Percentiles rank a stretch among this genome's conserved stretches.
Conservation (phyloP, 2,797 vertebrate species). For the Pampus argenteus region DNA sequence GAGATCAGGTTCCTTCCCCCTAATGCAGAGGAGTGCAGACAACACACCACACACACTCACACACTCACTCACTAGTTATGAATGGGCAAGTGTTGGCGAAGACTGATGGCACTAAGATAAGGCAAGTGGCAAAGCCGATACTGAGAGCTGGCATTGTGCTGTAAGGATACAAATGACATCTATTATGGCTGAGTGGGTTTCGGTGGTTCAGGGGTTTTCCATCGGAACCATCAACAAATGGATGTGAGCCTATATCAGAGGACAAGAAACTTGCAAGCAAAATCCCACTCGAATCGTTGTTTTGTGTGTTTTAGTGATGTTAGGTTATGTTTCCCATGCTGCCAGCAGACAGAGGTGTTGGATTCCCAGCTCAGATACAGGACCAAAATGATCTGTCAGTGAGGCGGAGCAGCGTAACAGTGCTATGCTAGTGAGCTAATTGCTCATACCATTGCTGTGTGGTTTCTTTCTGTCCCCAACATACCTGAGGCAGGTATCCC, state of each 20-base stretch:
- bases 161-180: conserved; percentile 2
- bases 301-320: too few species aligned
- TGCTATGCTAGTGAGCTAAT: conserved; percentile 44
- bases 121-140: conserved; percentile 23
- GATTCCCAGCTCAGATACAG: conserved; percentile 36
- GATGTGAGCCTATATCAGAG: too few species aligned
- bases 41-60: conserved; percentile 20
- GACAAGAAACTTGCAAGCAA: too few species aligned
- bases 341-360: conserved; percentile 36
- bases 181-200: background rate
- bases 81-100: conserved; percentile 47
- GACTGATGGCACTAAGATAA: conserved; percentile 55
- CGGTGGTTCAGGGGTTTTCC: background rate
- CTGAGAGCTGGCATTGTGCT: conserved; percentile 58
- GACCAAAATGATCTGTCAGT: conserved; percentile 39
- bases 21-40: background rate
- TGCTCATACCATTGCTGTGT: conserved; percentile 38
- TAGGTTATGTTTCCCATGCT: background rate
- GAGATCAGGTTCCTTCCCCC: conserved; percentile 7
- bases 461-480: conserved; percentile 22
- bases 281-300: too few species aligned
- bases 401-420: conserved; percentile 31
- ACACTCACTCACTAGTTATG: conserved; percentile 32
- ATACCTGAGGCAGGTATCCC: conserved; percentile 56
- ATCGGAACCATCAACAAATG: background rate